Evolutionary conservation across 2,113 vertebrate genomes (phyloP).

Genomic region (Tupaia tana): DNA sequence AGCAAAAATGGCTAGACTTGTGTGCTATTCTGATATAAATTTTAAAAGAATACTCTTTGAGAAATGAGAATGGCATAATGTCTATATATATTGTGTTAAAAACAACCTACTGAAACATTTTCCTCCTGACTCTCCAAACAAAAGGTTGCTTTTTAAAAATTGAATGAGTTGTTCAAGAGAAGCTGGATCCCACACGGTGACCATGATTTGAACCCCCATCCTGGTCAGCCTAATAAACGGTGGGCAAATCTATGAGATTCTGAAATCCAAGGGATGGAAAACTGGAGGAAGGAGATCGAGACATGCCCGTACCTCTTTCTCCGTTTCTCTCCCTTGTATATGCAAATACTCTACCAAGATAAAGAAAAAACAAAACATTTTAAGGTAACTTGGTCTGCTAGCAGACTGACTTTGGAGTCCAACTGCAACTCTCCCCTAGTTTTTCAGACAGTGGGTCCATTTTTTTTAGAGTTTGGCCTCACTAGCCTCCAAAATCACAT

Average conservation of each 20-base stretch:
- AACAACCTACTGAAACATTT: background rate
- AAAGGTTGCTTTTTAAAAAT: background rate
- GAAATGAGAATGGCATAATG: background rate
- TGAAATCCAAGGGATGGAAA: too few relatives aligned
- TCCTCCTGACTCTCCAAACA: constrained; percentile 14
- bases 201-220: too few relatives aligned
- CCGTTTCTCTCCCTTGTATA: too few relatives aligned
- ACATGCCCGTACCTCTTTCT: too few relatives aligned
- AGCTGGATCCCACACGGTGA: too few relatives aligned
- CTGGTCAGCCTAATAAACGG: too few relatives aligned
- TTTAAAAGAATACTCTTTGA: background rate
- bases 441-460: background rate
- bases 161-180: background rate
- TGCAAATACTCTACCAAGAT: too few relatives aligned
- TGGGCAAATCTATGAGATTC: too few relatives aligned
- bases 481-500: background rate
- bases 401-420: background rate
- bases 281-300: too few relatives aligned
- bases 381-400: background rate
- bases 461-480: background rate
- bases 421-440: background rate
- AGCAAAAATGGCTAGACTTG: background rate
- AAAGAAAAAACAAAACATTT: too few relatives aligned
- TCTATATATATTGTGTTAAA: background rate
- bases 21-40: background rate